These are phyloP conservation scores for Allolobophora icterica DNA, from an alignment of 2,888 invertebrate species.

Conservation along the genomic window DNA sequence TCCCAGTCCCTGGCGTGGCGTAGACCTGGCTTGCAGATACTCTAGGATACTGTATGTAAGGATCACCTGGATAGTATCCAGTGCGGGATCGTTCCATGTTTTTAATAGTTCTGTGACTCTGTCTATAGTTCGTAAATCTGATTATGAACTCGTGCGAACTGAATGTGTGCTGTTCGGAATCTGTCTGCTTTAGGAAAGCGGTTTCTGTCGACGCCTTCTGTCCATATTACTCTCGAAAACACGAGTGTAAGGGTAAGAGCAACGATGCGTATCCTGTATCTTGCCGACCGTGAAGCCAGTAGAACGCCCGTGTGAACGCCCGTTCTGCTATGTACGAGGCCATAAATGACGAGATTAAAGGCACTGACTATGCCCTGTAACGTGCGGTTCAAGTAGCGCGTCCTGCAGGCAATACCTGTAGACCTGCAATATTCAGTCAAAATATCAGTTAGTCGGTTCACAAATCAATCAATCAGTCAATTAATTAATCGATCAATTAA, in stretches of 20 bases:
- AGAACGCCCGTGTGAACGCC: not conserved
- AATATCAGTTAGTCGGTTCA: no score
- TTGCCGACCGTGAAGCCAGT: not conserved
- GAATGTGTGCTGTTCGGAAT: not conserved
- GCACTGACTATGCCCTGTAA: not conserved
- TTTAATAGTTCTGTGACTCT: not conserved
- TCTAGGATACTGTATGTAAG: not conserved
- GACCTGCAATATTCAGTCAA: not conserved
- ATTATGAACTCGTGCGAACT: not conserved
- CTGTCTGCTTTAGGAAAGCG: not conserved
- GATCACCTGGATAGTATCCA: not conserved
- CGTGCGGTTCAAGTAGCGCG: not conserved
- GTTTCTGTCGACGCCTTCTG: not conserved
- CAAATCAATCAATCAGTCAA: no score
- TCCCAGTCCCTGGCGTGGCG: not conserved
- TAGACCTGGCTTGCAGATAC: not conserved
- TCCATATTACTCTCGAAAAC: not conserved
- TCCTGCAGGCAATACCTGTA: not conserved
- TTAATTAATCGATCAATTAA: no score
- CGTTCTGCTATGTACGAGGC: not conserved
- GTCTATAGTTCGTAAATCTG: no score
- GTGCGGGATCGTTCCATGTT: not conserved
- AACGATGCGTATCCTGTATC: conserved; percentile 17
- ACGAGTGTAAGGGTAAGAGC: not conserved
- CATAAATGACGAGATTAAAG: not conserved